A percentile compares a stretch with the other conserved stretches of the same genome.
Conservation (phyloP, 2,888 invertebrate species). For the Camponotus fellah region DNA sequence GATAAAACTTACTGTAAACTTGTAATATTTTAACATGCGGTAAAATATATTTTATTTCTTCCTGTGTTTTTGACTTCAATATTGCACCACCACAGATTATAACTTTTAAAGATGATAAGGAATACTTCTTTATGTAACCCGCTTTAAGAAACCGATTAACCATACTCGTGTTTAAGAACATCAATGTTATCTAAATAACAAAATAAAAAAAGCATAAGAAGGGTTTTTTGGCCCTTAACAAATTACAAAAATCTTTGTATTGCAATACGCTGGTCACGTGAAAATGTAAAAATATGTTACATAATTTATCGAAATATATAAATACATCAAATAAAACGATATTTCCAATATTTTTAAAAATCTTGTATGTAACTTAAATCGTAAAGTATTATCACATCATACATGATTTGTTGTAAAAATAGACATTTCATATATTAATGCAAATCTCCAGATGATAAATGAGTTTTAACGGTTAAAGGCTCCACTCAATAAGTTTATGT, state of each 20-base stretch:
- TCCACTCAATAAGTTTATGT: too few species aligned
- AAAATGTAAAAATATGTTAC: not conserved
- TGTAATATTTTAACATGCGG: slow-evolving; percentile 59
- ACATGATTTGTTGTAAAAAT: not conserved
- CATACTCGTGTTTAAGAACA: slow-evolving; percentile 71
- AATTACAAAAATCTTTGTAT: too few species aligned
- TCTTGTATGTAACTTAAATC: not conserved
- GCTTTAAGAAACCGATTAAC: slow-evolving; percentile 68
- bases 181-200: slow-evolving; percentile 54
- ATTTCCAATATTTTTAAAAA: not conserved
- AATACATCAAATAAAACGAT: not conserved
- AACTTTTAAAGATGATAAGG: slow-evolving; percentile 64
- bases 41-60: slow-evolving; percentile 56
- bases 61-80: slow-evolving; percentile 61
- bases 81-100: slow-evolving; percentile 70
- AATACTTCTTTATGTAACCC: slow-evolving; percentile 60
- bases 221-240: too few species aligned
- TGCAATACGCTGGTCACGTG: not conserved
- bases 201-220: too few species aligned
- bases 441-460: not conserved
- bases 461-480: not conserved
- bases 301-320: not conserved
- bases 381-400: not conserved
- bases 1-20: slow-evolving; percentile 68
- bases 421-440: not conserved